A percentile compares a stretch with the other conserved stretches of the same genome.
Conservation (phyloP, 1,140 invertebrate species). For the Dendroctonus ponderosae region DNA sequence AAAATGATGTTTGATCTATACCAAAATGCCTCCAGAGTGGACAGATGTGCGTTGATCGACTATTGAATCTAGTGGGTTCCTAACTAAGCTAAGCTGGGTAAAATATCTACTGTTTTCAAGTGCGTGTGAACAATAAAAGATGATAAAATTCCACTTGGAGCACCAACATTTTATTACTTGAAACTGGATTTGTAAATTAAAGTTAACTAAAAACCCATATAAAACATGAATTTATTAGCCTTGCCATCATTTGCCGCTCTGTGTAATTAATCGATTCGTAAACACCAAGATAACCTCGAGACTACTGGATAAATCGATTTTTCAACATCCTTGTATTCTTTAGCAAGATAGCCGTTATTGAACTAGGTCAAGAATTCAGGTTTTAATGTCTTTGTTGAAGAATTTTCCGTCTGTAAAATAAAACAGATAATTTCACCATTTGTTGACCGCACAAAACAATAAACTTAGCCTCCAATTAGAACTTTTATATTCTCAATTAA, state of each 20-base stretch:
- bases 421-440: background rate
- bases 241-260: no score
- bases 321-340: no score
- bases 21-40: background rate
- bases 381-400: no score
- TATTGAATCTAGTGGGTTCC: background rate
- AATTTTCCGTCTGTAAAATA: no score
- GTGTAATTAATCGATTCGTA: no score
- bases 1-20: background rate
- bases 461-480: background rate
- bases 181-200: background rate
- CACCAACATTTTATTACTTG: background rate
- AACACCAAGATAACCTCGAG: no score
- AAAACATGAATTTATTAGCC: background rate
- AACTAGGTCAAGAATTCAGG: no score
- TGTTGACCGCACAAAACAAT: background rate
- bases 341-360: no score
- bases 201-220: background rate
- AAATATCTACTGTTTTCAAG: background rate
- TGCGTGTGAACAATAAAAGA: background rate
- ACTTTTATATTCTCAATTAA: background rate
- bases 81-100: background rate
- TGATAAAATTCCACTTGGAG: background rate
- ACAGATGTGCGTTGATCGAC: background rate
- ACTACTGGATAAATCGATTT: no score